Percentiles rank a stretch among this genome's conserved stretches.
Conservation (phyloP, 1,140 invertebrate genomes). For the Eueides isabella region DNA sequence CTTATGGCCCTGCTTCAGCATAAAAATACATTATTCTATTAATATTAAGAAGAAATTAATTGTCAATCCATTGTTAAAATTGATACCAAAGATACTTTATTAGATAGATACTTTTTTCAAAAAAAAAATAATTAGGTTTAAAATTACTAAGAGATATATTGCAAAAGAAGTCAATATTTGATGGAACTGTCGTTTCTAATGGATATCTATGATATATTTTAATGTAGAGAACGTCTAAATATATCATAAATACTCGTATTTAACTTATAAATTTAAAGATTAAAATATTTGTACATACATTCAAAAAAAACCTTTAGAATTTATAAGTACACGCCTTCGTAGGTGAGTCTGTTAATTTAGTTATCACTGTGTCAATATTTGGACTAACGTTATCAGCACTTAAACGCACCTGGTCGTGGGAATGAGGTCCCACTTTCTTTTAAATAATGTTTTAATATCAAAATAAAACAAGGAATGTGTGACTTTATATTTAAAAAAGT, state of each 20-base stretch:
- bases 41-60: too few species aligned
- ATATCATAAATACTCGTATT: neutral
- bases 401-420: conserved; percentile 55
- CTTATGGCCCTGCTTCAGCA: too few species aligned
- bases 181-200: neutral
- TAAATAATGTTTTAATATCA: conserved; percentile 17
- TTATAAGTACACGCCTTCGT: conserved; percentile 24
- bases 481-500: neutral
- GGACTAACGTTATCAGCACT: conserved; percentile 46
- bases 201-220: neutral
- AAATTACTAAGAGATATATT: neutral
- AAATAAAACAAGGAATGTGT: neutral
- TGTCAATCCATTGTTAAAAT: too few species aligned
- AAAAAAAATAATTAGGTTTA: neutral
- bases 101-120: too few species aligned
- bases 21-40: too few species aligned
- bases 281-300: neutral
- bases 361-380: conserved; percentile 58
- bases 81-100: too few species aligned
- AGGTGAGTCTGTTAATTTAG: conserved; percentile 39
- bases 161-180: neutral
- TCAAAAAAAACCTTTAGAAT: neutral
- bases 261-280: neutral
- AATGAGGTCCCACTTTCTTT: conserved; percentile 49
- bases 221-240: neutral